These are phyloP conservation scores for Mus spretus DNA, from an alignment of 2,797 vertebrate species.

Conservation along the genomic window DNA sequence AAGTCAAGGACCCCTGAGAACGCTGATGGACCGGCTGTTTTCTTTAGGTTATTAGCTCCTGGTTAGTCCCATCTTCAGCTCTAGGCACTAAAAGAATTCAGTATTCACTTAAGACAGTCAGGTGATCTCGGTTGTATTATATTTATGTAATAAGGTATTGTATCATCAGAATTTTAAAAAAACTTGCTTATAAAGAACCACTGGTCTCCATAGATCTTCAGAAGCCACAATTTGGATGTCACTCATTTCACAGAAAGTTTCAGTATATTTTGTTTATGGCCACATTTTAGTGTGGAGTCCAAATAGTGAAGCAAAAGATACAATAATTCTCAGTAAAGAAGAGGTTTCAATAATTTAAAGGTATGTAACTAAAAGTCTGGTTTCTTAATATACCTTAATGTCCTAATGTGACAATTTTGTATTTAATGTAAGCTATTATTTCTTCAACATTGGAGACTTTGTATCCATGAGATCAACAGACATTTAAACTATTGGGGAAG, in stretches of 20 bases:
- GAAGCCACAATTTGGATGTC: background rate
- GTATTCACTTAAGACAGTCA: background rate
- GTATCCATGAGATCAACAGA: background rate
- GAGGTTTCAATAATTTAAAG: slow-evolving; percentile 26
- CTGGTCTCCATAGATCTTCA: background rate
- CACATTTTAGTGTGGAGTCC: slow-evolving; percentile 34
- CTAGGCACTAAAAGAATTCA: slow-evolving; percentile 1
- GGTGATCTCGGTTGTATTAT: background rate
- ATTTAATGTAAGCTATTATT: slow-evolving; percentile 48
- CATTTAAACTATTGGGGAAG: background rate
- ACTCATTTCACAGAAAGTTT: background rate
- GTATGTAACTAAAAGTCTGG: background rate
- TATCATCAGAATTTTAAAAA: slow-evolving; percentile 51
- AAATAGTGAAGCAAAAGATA: slow-evolving; percentile 24
- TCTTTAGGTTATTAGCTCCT: slow-evolving; percentile 38
- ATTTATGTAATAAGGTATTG: background rate
- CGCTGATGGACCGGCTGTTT: background rate
- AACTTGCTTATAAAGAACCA: slow-evolving; percentile 36
- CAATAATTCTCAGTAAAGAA: slow-evolving; percentile 1
- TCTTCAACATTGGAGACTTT: background rate
- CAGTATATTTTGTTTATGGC: background rate
- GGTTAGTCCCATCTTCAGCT: background rate
- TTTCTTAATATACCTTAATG: slow-evolving; percentile 35
- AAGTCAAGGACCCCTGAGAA: slow-evolving; percentile 32
- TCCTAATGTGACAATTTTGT: slow-evolving; percentile 51